These are phyloP conservation scores for Chelonia mydas DNA, from an alignment of 2,797 vertebrate species.

Conservation along the genomic window DNA sequence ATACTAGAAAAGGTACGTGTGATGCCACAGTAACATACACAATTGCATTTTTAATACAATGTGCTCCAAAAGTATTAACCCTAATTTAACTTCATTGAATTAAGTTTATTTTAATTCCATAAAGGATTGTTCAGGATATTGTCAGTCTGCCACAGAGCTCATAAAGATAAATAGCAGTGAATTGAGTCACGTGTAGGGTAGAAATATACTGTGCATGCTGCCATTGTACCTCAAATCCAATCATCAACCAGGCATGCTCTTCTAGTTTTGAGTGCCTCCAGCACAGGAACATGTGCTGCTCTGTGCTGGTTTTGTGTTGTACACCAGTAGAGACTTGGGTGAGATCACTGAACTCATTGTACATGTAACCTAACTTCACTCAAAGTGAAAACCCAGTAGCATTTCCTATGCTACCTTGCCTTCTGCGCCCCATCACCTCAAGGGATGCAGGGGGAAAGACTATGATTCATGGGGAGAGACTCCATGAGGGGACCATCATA, in stretches of 20 bases:
- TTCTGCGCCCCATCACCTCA: background rate
- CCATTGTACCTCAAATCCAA: background rate
- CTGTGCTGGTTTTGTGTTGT: background rate
- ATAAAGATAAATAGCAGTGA: background rate
- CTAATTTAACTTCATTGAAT: background rate
- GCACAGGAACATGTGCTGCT: background rate
- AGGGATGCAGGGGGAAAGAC: background rate
- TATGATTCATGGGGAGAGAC: background rate
- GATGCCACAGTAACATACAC: background rate
- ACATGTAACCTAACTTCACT: too few species aligned
- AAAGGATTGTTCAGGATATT: background rate
- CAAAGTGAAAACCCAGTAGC: background rate
- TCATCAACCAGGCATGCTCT: accelerated
- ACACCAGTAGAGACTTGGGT: background rate
- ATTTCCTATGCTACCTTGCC: background rate
- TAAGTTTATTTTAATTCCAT: background rate
- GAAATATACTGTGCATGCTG: background rate
- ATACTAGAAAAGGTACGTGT: background rate
- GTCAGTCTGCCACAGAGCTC: background rate
- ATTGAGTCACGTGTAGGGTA: background rate
- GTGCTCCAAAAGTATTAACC: background rate
- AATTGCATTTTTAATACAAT: background rate
- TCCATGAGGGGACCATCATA: background rate
- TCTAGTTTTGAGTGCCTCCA: background rate
- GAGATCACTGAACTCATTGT: background rate